Percentiles rank a stretch among this genome's conserved stretches.
Conservation (phyloP, 2,888 invertebrate genomes). For the Mallateleia sp. region DNA sequence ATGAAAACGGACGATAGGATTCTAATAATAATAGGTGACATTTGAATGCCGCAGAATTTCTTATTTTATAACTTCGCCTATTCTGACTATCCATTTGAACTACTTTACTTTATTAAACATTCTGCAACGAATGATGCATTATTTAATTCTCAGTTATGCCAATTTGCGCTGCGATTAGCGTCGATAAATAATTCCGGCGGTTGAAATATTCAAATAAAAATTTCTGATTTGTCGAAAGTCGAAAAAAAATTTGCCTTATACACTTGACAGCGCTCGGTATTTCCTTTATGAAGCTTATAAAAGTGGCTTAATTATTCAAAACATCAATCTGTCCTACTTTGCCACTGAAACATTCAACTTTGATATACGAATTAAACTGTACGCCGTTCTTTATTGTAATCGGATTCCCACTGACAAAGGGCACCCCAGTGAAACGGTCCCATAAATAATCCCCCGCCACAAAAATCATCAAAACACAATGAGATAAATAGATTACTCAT, state of each 20-base stretch:
- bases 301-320: slow-evolving; percentile 55
- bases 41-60: too few species aligned
- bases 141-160: background rate
- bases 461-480: slow-evolving; percentile 54
- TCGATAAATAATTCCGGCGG: background rate
- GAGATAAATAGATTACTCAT: slow-evolving; percentile 45
- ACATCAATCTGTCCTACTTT: slow-evolving; percentile 48
- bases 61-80: too few species aligned
- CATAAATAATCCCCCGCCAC: slow-evolving; percentile 46
- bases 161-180: slow-evolving; percentile 6
- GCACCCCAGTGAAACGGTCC: slow-evolving; percentile 38
- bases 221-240: background rate
- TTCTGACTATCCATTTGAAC: too few species aligned
- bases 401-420: slow-evolving; percentile 54
- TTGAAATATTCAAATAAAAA: too few species aligned
- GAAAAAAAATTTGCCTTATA: background rate
- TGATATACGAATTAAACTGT: slow-evolving; percentile 40
- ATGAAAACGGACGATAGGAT: too few species aligned
- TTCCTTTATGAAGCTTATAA: slow-evolving; percentile 19
- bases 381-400: slow-evolving; percentile 36
- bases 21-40: too few species aligned
- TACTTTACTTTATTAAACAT: too few species aligned
- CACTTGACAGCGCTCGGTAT: background rate
- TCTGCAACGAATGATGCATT: too few species aligned
- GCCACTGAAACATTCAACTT: slow-evolving; percentile 26